These are phyloP conservation scores for Eremophila alpestris DNA, from an alignment of 2,797 vertebrate species.

Conservation along the genomic window DNA sequence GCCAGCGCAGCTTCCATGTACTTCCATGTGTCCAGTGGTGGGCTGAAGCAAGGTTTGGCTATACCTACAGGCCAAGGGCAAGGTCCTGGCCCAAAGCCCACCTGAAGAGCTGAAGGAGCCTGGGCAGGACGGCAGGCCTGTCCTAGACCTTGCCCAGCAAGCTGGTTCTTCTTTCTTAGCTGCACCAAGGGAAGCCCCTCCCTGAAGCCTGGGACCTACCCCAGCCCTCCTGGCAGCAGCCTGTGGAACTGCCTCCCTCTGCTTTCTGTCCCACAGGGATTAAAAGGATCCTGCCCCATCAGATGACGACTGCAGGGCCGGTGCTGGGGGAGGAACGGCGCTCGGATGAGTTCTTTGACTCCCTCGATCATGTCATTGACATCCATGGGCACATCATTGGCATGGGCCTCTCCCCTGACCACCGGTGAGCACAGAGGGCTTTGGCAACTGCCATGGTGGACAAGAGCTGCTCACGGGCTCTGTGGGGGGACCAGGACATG, in stretches of 20 bases:
- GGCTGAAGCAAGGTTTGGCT: rapidly evolving
- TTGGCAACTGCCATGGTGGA: neutral
- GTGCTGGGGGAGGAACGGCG: conserved; percentile 91
- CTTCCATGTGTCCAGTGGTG: neutral
- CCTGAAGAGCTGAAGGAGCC: neutral
- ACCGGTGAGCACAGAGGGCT: conserved; percentile 78
- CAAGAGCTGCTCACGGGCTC: neutral
- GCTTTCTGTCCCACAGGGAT: conserved; percentile 80
- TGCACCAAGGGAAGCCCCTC: neutral
- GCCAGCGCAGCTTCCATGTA: rapidly evolving
- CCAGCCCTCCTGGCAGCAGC: neutral
- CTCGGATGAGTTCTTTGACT: conserved; percentile 93
- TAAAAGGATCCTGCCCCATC: conserved; percentile 93
- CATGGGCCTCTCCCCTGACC: conserved; percentile 98
- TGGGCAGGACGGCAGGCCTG: neutral
- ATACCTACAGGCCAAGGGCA: rapidly evolving
- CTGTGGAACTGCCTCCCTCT: neutral
- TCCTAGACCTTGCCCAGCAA: neutral
- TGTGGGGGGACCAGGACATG: neutral
- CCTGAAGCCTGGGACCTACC: neutral
- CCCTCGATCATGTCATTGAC: conserved; percentile 93
- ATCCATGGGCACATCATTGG: conserved; percentile 96
- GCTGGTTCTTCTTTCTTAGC: neutral
- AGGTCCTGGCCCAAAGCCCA: neutral
- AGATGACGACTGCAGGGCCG: conserved; percentile 93